phyloP scores from a whole-genome alignment of 2,113 vertebrate species.

The Symphodus melops region DNA sequence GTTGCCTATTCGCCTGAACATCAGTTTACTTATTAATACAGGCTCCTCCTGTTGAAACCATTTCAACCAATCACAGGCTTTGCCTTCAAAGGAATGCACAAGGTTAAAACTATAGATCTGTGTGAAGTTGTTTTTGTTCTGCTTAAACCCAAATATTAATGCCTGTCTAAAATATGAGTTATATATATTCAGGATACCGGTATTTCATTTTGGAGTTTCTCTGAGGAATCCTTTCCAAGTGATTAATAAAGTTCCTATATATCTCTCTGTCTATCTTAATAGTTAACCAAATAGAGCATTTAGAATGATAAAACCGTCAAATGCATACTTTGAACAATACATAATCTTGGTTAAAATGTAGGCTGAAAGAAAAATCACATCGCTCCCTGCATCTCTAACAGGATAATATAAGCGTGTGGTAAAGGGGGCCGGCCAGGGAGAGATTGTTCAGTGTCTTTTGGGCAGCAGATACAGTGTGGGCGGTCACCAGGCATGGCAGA shows the following conservation, averaged over 20 bases:
- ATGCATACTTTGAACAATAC: background rate
- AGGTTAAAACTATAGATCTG: slow-evolving; percentile 3
- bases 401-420: slow-evolving; percentile 44
- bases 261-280: background rate
- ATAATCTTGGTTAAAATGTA: slow-evolving; percentile 6
- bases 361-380: background rate
- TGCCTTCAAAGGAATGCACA: background rate
- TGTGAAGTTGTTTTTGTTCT: background rate
- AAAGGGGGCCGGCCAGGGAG: slow-evolving; percentile 24
- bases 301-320: background rate
- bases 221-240: no score
- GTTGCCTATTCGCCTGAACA: slow-evolving; percentile 47
- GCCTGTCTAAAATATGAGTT: background rate
- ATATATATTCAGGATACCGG: no score
- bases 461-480: slow-evolving; percentile 52
- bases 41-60: slow-evolving; percentile 38
- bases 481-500: slow-evolving; percentile 60
- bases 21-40: slow-evolving; percentile 52
- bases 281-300: background rate
- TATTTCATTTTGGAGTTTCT: no score
- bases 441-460: slow-evolving; percentile 30
- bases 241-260: no score
- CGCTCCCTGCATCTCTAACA: slow-evolving; percentile 23
- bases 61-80: slow-evolving; percentile 43
- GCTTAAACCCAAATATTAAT: background rate